Conservation (phyloP, 1,140 invertebrate species). For the Drosophila truncata region DNA sequence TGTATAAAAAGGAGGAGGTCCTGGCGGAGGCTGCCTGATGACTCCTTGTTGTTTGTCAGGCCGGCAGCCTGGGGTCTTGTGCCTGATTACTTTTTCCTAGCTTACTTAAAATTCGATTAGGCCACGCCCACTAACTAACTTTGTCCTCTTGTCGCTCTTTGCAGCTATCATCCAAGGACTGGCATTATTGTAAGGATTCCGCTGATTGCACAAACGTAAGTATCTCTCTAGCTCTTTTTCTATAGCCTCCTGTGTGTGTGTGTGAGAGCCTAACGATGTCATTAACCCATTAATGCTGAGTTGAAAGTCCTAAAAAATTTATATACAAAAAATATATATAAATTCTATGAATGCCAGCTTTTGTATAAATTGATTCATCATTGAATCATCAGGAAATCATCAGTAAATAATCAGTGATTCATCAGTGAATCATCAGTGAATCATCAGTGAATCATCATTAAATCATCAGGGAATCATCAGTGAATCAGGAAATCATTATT, state of each 20-base stretch:
- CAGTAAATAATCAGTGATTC: too few relatives aligned
- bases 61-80: slow-evolving; percentile 53
- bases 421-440: too few relatives aligned
- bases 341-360: not conserved
- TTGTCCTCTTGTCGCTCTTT: slow-evolving; percentile 54
- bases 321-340: not conserved
- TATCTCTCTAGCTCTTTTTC: slow-evolving; percentile 35
- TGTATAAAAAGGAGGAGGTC: not conserved
- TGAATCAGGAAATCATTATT: too few relatives aligned
- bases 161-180: slow-evolving; percentile 70
- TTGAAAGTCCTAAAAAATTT: slow-evolving; percentile 10
- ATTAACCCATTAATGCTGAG: slow-evolving; percentile 52
- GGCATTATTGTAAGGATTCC: slow-evolving; percentile 77
- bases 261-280: slow-evolving; percentile 45
- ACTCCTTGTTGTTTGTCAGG: slow-evolving; percentile 56
- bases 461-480: too few relatives aligned
- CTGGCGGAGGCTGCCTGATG: slow-evolving; percentile 44
- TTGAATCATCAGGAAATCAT: too few relatives aligned
- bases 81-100: slow-evolving; percentile 80
- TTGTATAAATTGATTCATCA: not conserved
- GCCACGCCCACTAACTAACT: slow-evolving; percentile 80
- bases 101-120: slow-evolving; percentile 82
- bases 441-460: too few relatives aligned
- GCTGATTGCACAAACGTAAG: slow-evolving; percentile 76
- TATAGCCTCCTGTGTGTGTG: not conserved